These are phyloP conservation scores for Morpho helenor DNA, from an alignment of 2,888 invertebrate genomes.

Conservation along the genomic window DNA sequence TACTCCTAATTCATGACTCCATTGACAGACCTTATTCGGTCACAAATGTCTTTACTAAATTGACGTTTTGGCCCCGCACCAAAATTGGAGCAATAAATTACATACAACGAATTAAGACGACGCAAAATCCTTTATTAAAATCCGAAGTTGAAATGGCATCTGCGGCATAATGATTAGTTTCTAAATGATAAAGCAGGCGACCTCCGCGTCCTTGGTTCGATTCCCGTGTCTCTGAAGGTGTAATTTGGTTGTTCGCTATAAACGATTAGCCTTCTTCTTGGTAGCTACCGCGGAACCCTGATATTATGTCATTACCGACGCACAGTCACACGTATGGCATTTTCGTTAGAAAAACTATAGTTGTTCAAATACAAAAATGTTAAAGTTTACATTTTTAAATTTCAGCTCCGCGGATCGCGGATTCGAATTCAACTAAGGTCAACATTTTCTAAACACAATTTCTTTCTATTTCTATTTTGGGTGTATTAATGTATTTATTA, in stretches of 20 bases:
- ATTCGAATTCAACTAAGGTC: too few relatives aligned
- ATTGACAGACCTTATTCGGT: conserved; percentile 21
- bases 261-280: conserved; percentile 73
- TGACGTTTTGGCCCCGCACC: conserved; percentile 31
- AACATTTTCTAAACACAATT: too few relatives aligned
- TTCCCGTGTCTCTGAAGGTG: conserved; percentile 73
- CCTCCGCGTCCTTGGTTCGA: conserved; percentile 72
- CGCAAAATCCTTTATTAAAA: conserved; percentile 63
- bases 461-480: too few relatives aligned
- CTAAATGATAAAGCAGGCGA: conserved; percentile 73
- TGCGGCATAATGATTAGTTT: conserved; percentile 69
- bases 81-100: conserved; percentile 54
- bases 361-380: background rate
- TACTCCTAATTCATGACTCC: conserved; percentile 16
- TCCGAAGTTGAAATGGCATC: conserved; percentile 71
- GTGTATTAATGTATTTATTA: too few relatives aligned
- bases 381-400: background rate
- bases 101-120: conserved; percentile 48
- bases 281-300: conserved; percentile 59
- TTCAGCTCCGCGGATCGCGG: too few relatives aligned
- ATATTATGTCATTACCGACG: conserved; percentile 68
- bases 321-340: conserved; percentile 36
- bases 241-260: conserved; percentile 73
- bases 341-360: conserved; percentile 15
- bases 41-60: conserved; percentile 19